Conservation (phyloP, 2,797 vertebrate species). For the Benthosema pterotum region DNA sequence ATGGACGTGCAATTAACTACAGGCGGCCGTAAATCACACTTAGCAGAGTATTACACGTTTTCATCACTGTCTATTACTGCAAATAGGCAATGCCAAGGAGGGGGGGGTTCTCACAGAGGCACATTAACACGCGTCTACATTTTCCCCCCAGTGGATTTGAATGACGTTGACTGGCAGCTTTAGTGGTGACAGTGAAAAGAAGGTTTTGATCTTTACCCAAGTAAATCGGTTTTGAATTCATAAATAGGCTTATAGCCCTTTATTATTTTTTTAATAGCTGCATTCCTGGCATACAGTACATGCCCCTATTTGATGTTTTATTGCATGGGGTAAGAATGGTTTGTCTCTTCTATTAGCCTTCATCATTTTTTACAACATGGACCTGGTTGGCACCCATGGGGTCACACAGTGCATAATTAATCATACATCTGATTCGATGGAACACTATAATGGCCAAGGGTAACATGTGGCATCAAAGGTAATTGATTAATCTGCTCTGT, state of each 20-base stretch:
- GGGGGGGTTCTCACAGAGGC: neutral
- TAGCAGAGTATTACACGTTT: too few species aligned
- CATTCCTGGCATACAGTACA: neutral
- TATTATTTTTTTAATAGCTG: too few species aligned
- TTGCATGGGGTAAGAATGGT: neutral
- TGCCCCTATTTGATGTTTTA: constrained; percentile 2
- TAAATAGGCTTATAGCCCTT: neutral
- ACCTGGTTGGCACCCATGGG: neutral
- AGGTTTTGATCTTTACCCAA: neutral
- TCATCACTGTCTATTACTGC: neutral
- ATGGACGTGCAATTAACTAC: too few species aligned
- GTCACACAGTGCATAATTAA: neutral
- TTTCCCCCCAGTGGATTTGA: neutral
- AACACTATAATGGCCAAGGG: neutral
- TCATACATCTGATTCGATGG: neutral
- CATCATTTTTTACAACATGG: neutral
- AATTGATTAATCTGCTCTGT: too few species aligned
- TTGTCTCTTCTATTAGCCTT: neutral
- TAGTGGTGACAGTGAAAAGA: constrained; percentile 2
- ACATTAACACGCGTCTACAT: neutral
- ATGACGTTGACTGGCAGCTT: neutral
- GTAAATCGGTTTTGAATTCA: constrained; percentile 1
- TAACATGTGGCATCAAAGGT: too few species aligned
- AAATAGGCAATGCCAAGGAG: neutral
- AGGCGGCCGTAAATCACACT: too few species aligned